These are phyloP conservation scores for Crax fasciolata DNA, from an alignment of 2,797 vertebrate species.

Conservation along the genomic window DNA sequence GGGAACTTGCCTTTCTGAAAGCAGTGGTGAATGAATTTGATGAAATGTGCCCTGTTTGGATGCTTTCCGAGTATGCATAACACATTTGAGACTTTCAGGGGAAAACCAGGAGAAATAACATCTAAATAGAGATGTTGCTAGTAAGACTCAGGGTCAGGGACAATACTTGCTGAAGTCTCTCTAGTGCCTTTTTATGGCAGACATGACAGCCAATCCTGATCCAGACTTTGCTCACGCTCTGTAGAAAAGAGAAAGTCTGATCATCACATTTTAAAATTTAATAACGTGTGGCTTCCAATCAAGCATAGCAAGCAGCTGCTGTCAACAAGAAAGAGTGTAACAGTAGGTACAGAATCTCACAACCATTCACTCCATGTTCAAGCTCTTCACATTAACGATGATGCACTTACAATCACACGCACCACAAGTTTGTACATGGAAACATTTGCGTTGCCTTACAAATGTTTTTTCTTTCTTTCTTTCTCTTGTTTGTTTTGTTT, in stretches of 20 bases:
- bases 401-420: conserved; percentile 74
- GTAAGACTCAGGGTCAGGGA: conserved; percentile 78
- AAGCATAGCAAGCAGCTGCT: conserved; percentile 81
- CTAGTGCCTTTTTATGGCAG: conserved; percentile 87
- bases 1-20: background rate
- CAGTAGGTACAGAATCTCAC: conserved; percentile 63
- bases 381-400: conserved; percentile 67
- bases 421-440: conserved; percentile 74
- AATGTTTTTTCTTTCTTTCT: conserved; percentile 57
- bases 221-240: conserved; percentile 90
- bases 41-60: conserved; percentile 58
- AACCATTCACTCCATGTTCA: conserved; percentile 75
- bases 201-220: conserved; percentile 91
- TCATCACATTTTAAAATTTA: conserved; percentile 85
- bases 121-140: conserved; percentile 66
- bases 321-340: conserved; percentile 76
- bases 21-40: conserved; percentile 8
- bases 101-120: conserved; percentile 34
- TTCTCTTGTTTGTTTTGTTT: conserved; percentile 37
- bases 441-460: conserved; percentile 74
- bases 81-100: conserved; percentile 47
- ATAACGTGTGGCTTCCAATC: conserved; percentile 81
- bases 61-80: conserved; percentile 51
- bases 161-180: conserved; percentile 88
- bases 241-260: conserved; percentile 90